Percentiles rank a stretch among this genome's conserved stretches.
phyloP scores from a whole-genome alignment of 2,113 vertebrate species.

The Nothobranchius furzeri region DNA sequence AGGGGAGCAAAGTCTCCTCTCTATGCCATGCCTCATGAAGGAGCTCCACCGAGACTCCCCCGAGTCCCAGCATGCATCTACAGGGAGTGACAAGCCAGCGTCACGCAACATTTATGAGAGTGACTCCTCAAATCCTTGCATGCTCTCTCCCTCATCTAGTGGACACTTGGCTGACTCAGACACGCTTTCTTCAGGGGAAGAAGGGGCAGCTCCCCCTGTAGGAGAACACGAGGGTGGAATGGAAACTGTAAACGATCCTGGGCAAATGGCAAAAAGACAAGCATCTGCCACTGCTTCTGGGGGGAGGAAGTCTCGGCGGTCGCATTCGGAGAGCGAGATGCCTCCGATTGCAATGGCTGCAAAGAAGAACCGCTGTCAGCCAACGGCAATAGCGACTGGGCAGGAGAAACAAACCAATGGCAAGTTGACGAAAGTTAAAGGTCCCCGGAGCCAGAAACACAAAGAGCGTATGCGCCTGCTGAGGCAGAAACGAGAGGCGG shows the following conservation, averaged over 20 bases:
- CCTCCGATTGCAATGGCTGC: conserved; percentile 89
- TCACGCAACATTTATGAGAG: conserved; percentile 87
- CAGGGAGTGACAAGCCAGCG: conserved; percentile 83
- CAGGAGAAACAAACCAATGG: conserved; percentile 89
- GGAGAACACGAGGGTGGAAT: conserved; percentile 62
- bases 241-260: conserved; percentile 74
- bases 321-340: conserved; percentile 91
- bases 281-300: conserved; percentile 35
- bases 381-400: conserved; percentile 49
- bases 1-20: conserved; percentile 85
- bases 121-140: conserved; percentile 95
- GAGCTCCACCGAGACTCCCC: conserved; percentile 92
- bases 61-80: conserved; percentile 88
- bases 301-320: conserved; percentile 90
- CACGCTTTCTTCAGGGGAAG: conserved; percentile 92
- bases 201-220: conserved; percentile 71
- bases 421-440: conserved; percentile 86
- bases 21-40: conserved; percentile 96
- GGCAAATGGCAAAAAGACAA: conserved; percentile 65
- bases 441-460: conserved; percentile 94
- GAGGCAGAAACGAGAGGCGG: conserved; percentile 94
- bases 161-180: conserved; percentile 97
- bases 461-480: conserved; percentile 93
- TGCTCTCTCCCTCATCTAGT: conserved; percentile 96
- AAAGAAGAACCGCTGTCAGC: conserved; percentile 93